phyloP scores from a whole-genome alignment of 2,797 vertebrate genomes.

The Gymnodraco acuticeps region DNA sequence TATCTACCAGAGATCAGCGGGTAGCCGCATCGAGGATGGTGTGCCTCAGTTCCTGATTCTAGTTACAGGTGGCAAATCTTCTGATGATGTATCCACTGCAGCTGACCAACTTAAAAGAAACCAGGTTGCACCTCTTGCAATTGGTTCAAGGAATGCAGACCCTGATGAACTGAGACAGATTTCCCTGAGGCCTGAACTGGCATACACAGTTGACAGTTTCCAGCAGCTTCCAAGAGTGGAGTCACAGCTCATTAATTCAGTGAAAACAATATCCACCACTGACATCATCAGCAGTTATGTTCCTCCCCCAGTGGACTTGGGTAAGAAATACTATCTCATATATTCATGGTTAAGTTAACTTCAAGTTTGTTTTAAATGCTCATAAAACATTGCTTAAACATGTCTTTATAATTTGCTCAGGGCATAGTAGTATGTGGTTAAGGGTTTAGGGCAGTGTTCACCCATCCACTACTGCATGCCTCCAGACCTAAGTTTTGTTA shows the following conservation, averaged over 20 bases:
- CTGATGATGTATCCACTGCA: constrained; percentile 88
- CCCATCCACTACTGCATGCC: neutral
- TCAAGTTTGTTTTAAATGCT: neutral
- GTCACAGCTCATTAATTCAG: constrained; percentile 85
- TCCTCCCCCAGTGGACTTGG: constrained; percentile 9
- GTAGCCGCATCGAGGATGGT: constrained; percentile 93
- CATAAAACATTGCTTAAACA: neutral
- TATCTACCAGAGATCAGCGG: constrained; percentile 91
- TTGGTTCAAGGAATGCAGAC: constrained; percentile 87
- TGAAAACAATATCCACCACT: constrained; percentile 84
- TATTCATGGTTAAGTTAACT: neutral
- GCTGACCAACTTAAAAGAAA: constrained; percentile 88
- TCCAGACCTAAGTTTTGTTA: neutral
- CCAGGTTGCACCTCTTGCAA: constrained; percentile 87
- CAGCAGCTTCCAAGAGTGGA: constrained; percentile 88
- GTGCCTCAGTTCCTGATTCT: constrained; percentile 96
- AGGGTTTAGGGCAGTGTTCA: neutral
- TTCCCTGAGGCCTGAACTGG: constrained; percentile 88
- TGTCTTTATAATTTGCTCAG: neutral
- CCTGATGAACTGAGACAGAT: constrained; percentile 88
- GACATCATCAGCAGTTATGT: constrained; percentile 64
- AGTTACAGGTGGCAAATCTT: constrained; percentile 89
- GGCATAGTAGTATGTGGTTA: too few species aligned
- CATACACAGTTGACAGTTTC: constrained; percentile 88
- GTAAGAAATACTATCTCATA: constrained; percentile 67